Conservation (phyloP, 2,797 vertebrate genomes). For the Esox lucius region DNA sequence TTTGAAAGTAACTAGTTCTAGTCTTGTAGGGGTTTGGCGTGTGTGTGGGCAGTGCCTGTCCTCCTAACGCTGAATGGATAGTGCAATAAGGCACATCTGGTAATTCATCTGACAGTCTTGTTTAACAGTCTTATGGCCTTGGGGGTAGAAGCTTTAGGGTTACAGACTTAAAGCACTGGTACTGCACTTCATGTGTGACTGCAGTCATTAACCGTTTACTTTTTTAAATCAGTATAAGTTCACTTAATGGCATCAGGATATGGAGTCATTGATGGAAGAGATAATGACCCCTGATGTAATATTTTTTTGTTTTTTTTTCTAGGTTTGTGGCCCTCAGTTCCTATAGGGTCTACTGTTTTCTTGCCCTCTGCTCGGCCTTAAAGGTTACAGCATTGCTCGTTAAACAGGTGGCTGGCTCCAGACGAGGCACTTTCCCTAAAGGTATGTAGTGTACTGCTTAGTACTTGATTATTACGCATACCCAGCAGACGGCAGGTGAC, state of each 20-base stretch:
- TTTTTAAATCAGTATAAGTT: not conserved
- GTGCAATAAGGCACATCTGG: too few species aligned
- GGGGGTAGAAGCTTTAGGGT: too few species aligned
- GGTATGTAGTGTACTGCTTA: constrained; percentile 46
- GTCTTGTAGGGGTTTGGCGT: too few species aligned
- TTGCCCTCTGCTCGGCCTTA: constrained; percentile 55
- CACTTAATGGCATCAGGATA: not conserved
- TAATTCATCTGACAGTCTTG: too few species aligned
- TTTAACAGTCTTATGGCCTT: too few species aligned
- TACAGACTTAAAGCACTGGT: too few species aligned
- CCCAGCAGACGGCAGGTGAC: too few species aligned
- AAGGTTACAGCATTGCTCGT: constrained; percentile 52
- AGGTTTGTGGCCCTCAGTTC: constrained; percentile 70
- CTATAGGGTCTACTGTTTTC: constrained; percentile 57
- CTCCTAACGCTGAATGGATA: too few species aligned
- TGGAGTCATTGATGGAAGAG: not conserved
- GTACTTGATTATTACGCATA: not conserved
- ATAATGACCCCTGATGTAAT: not conserved
- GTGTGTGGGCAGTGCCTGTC: too few species aligned
- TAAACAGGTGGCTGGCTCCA: constrained; percentile 55
- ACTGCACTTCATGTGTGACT: not conserved
- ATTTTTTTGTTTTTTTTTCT: constrained; percentile 14
- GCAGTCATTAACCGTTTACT: not conserved
- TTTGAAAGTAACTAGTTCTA: too few species aligned
- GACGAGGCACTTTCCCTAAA: constrained; percentile 35